phyloP scores from a whole-genome alignment of 2,888 invertebrate genomes.

The Brachycybe producta region DNA sequence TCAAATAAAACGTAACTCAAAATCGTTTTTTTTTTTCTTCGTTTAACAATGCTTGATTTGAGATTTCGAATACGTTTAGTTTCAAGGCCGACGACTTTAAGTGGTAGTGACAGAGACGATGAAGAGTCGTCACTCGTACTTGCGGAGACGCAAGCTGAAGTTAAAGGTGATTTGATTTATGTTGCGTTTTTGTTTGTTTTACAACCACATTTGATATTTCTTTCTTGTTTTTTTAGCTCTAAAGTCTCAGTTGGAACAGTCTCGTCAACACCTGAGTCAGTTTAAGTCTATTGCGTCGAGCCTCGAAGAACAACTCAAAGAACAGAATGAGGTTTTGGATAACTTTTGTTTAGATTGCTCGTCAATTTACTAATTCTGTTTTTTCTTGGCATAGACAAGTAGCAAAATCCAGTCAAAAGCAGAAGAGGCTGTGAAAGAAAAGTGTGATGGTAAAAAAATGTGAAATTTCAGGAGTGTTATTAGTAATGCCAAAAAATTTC shows the following conservation, averaged over 20 bases:
- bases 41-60: not conserved
- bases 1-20: no score
- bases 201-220: slow-evolving; percentile 4
- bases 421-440: slow-evolving; percentile 6
- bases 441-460: slow-evolving; percentile 14
- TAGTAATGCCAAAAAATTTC: no score
- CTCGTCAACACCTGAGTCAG: slow-evolving; percentile 65
- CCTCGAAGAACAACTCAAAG: slow-evolving; percentile 39
- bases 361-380: not conserved
- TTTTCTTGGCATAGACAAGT: slow-evolving; percentile 22
- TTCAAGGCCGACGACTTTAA: not conserved
- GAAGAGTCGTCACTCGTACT: slow-evolving; percentile 22
- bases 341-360: slow-evolving; percentile 23
- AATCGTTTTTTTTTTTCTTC: not conserved
- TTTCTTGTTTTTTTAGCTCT: slow-evolving; percentile 37
- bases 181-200: not conserved
- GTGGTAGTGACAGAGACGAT: not conserved
- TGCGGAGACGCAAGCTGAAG: slow-evolving; percentile 26
- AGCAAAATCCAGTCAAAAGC: slow-evolving; percentile 23
- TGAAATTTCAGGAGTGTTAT: no score
- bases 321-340: slow-evolving; percentile 25
- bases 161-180: slow-evolving; percentile 26
- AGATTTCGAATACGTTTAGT: not conserved
- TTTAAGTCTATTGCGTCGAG: slow-evolving; percentile 71
- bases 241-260: slow-evolving; percentile 54